Percentiles rank a stretch among this genome's conserved stretches.
These are phyloP conservation scores for Nanorana parkeri DNA, from an alignment of 2,113 vertebrate genomes.

Conservation along the genomic window DNA sequence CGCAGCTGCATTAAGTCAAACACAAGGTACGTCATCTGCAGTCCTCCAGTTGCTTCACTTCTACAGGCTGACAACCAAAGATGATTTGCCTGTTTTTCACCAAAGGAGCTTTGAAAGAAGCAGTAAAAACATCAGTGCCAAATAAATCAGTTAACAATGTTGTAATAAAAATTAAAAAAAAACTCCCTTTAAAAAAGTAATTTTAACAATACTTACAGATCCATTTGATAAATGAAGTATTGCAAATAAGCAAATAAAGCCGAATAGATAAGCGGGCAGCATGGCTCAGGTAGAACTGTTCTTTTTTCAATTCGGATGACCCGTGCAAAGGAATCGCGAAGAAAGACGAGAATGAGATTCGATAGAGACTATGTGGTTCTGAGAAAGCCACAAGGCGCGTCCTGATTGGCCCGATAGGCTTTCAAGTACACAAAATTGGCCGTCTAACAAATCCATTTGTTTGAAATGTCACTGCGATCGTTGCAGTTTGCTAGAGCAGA, in stretches of 20 bases:
- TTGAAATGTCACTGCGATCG: slow-evolving; percentile 3
- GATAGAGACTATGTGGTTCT: not conserved
- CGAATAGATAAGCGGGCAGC: not conserved
- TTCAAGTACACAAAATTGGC: slow-evolving; percentile 4
- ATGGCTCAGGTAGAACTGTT: not conserved
- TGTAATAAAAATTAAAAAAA: too few relatives aligned
- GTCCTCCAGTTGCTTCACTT: too few relatives aligned
- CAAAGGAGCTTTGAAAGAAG: too few relatives aligned
- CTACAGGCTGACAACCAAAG: too few relatives aligned
- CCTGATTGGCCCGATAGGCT: not conserved
- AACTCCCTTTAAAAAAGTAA: too few relatives aligned
- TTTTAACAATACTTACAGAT: not conserved
- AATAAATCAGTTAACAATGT: too few relatives aligned
- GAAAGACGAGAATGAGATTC: not conserved
- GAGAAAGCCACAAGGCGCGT: not conserved
- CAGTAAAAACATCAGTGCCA: too few relatives aligned
- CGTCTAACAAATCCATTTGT: slow-evolving; percentile 2
- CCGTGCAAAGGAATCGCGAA: not conserved
- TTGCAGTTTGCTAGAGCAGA: not conserved
- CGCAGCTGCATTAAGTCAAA: too few relatives aligned
- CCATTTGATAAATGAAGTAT: not conserved
- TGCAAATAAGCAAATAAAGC: not conserved
- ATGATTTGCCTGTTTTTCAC: too few relatives aligned
- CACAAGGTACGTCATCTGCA: too few relatives aligned
- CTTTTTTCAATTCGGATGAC: not conserved